Evolutionary conservation across 1,140 invertebrate genomes (phyloP).

Genomic region (Dermatophagoides farinae): DNA sequence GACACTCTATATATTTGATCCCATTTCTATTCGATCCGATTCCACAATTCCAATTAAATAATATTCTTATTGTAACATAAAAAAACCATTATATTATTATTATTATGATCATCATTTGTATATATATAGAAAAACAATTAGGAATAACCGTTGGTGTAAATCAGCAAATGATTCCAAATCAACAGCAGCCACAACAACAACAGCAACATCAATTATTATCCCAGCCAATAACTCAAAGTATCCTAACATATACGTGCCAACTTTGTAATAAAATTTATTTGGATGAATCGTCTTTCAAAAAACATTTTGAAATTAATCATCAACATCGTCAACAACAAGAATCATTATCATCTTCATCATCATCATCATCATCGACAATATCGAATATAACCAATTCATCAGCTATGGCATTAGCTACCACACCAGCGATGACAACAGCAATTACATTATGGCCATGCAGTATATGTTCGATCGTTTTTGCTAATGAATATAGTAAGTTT

Average conservation of each 20-base stretch:
- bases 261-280: too few relatives aligned
- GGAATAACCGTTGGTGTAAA: too few relatives aligned
- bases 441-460: conserved; percentile 11
- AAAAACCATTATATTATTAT: background rate
- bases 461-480: conserved; percentile 41
- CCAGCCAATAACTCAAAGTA: too few relatives aligned
- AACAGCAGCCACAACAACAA: background rate
- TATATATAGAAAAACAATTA: background rate
- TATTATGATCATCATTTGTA: background rate
- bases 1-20: too few relatives aligned
- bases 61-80: background rate
- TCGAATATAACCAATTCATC: too few relatives aligned
- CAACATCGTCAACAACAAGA: background rate
- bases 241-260: too few relatives aligned
- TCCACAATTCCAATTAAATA: background rate
- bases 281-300: too few relatives aligned
- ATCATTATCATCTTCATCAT: background rate
- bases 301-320: background rate
- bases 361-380: background rate
- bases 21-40: background rate
- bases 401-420: conserved; percentile 9
- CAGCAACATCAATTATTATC: background rate
- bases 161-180: conserved; percentile 30
- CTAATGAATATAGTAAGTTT: conserved; percentile 61
- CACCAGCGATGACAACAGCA: background rate